Evolutionary conservation across 2,797 vertebrate genomes (phyloP).

Genomic region (Meda fulgida): DNA sequence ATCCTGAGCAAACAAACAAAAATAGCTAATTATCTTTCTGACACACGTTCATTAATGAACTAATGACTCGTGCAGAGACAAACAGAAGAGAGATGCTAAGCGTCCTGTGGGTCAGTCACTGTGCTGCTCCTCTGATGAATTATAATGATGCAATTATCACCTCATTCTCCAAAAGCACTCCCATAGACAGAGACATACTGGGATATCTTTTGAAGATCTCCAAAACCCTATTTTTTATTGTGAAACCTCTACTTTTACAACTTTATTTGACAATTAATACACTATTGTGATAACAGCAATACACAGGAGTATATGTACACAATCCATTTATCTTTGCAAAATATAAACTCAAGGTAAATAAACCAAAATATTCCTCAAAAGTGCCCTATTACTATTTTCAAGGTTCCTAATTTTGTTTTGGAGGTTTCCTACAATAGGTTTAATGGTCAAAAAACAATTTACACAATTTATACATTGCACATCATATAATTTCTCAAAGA

Average conservation of each 20-base stretch:
- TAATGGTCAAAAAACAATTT: not conserved
- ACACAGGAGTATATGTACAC: too few species aligned
- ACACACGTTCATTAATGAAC: conserved; percentile 42
- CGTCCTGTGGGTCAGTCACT: conserved; percentile 27
- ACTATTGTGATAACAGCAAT: not conserved
- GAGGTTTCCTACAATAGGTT: not conserved
- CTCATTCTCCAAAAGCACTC: conserved; percentile 13
- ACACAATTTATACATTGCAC: not conserved
- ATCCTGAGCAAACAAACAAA: conserved; percentile 78
- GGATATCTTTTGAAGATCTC: not conserved
- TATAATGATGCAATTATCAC: conserved; percentile 48
- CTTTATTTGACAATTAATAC: not conserved
- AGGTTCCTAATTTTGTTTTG: not conserved
- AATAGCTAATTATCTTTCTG: conserved; percentile 34
- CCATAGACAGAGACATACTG: conserved; percentile 28
- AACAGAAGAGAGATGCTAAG: conserved; percentile 23
- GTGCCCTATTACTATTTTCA: not conserved
- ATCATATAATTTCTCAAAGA: not conserved
- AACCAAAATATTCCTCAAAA: not conserved
- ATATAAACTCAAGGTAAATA: not conserved
- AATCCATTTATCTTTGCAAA: not conserved
- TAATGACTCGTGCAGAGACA: conserved; percentile 40
- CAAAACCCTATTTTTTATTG: not conserved
- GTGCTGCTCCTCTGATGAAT: conserved; percentile 28
- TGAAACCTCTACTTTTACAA: not conserved